Evolutionary conservation across 2,888 invertebrate genomes (phyloP).

Genomic region (Nebria brevicollis): DNA sequence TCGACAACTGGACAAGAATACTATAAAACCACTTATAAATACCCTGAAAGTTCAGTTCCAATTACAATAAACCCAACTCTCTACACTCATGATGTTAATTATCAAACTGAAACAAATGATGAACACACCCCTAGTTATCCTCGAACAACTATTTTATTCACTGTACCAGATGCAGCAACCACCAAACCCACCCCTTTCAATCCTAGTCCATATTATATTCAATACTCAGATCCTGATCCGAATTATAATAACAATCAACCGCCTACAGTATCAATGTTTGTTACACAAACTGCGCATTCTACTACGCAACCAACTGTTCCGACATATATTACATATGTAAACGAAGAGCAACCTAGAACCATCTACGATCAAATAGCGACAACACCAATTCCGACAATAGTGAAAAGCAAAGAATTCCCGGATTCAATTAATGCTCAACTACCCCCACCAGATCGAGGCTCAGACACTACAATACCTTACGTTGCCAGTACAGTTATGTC

Average conservation of each 20-base stretch:
- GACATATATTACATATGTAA: slow-evolving; percentile 27
- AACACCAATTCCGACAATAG: slow-evolving; percentile 33
- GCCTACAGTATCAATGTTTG: slow-evolving; percentile 44
- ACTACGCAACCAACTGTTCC: slow-evolving; percentile 39
- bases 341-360: slow-evolving; percentile 21
- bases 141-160: slow-evolving; percentile 25
- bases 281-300: slow-evolving; percentile 34
- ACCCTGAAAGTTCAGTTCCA: slow-evolving; percentile 21
- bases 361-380: slow-evolving; percentile 31
- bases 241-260: slow-evolving; percentile 56
- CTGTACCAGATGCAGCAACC: slow-evolving; percentile 49
- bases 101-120: slow-evolving; percentile 23
- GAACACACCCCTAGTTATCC: slow-evolving; percentile 26
- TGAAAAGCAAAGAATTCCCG: slow-evolving; percentile 30
- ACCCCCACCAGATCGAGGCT: slow-evolving; percentile 56
- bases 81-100: slow-evolving; percentile 23
- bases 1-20: slow-evolving; percentile 18
- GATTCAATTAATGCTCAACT: slow-evolving; percentile 59
- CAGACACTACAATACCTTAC: slow-evolving; percentile 54
- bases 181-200: slow-evolving; percentile 57
- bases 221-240: slow-evolving; percentile 66
- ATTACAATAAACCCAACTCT: slow-evolving; percentile 38
- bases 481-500: slow-evolving; percentile 51
- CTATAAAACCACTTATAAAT: slow-evolving; percentile 25
- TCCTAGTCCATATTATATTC: slow-evolving; percentile 59